Conservation (phyloP, 2,888 invertebrate species). For the Diogma glabrata region DNA sequence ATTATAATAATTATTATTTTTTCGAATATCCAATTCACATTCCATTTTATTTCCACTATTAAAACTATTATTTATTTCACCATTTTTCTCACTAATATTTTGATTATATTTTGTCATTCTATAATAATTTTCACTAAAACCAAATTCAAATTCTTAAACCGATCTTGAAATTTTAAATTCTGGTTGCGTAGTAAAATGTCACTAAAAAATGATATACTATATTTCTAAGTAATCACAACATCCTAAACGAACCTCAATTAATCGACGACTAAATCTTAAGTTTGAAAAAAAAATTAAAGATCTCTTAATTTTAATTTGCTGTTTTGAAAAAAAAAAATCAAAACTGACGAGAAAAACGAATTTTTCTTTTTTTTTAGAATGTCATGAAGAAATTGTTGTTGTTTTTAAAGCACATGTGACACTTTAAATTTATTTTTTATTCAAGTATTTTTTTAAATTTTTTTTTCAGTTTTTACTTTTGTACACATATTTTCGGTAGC, state of each 20-base stretch:
- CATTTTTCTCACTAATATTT: conserved; percentile 7
- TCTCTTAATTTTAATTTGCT: conserved; percentile 1
- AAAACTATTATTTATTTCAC: background rate
- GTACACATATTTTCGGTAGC: no score
- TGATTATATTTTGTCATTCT: conserved; percentile 10
- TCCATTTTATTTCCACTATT: conserved; percentile 6
- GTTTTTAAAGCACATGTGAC: conserved; percentile 10
- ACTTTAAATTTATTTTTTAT: conserved; percentile 7
- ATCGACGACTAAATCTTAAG: conserved; percentile 4
- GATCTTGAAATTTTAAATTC: no score
- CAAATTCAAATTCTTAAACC: background rate
- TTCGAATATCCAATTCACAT: conserved; percentile 5
- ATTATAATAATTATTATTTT: no score
- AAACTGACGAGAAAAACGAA: background rate
- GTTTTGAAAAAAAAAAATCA: background rate
- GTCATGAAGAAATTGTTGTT: no score
- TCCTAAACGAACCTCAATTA: conserved; percentile 5
- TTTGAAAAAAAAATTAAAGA: background rate
- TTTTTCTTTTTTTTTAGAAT: conserved; percentile 2
- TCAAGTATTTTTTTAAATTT: no score
- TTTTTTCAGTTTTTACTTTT: no score
- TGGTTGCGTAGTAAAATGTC: no score
- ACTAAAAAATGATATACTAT: no score
- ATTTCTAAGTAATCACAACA: no score
- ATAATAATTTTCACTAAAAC: conserved; percentile 1